phyloP scores from a whole-genome alignment of 1,140 invertebrate genomes.

The Callitettix versicolor region DNA sequence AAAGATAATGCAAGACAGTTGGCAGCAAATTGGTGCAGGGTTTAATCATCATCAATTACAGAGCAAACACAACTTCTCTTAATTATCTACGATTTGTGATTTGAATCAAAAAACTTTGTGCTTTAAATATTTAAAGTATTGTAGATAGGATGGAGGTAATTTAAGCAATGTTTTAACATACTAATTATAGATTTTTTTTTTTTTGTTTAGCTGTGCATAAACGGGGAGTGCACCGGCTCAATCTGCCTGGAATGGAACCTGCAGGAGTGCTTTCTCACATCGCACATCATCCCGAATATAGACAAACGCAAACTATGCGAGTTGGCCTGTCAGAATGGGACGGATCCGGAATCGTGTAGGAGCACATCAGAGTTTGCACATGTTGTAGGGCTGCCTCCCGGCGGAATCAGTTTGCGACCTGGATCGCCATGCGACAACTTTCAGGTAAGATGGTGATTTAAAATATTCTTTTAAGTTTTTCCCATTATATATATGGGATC shows the following conservation, averaged over 20 bases:
- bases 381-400: conserved; percentile 59
- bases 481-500: too few relatives aligned
- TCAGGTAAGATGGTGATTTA: conserved; percentile 63
- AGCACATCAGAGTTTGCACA: conserved; percentile 77
- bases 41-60: too few relatives aligned
- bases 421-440: conserved; percentile 98
- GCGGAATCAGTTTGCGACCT: conserved; percentile 79
- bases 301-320: conserved; percentile 87
- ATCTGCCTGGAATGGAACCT: conserved; percentile 92
- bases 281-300: conserved; percentile 64
- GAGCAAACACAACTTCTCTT: too few relatives aligned
- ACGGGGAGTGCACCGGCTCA: conserved; percentile 88
- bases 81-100: too few relatives aligned
- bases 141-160: too few relatives aligned
- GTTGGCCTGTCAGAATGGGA: conserved; percentile 85
- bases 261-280: conserved; percentile 93
- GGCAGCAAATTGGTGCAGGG: too few relatives aligned
- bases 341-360: conserved; percentile 60
- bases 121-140: too few relatives aligned
- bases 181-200: too few relatives aligned
- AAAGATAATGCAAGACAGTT: too few relatives aligned
- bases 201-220: conserved; percentile 68
- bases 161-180: too few relatives aligned
- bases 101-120: too few relatives aligned
- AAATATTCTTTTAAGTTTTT: too few relatives aligned